Percentiles rank a stretch among this genome's conserved stretches.
phyloP scores from a whole-genome alignment of 1,140 invertebrate species.

The Periplaneta americana region DNA sequence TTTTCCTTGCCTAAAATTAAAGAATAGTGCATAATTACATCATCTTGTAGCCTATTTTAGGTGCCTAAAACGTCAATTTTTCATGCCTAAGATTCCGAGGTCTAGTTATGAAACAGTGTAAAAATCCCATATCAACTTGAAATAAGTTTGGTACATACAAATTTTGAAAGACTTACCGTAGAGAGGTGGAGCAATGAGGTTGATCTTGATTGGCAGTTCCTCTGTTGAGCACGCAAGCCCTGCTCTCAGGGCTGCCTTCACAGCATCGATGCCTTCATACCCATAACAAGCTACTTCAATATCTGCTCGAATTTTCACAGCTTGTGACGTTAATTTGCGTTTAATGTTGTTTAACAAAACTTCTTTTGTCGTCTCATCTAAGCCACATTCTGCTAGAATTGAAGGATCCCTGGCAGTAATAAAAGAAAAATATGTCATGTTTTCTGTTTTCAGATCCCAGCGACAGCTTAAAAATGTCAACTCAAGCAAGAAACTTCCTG shows the following conservation, averaged over 20 bases:
- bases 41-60: no score
- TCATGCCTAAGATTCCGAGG: no score
- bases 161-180: constrained; percentile 62
- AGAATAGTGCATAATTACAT: no score
- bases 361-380: constrained; percentile 90
- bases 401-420: constrained; percentile 68
- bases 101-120: no score
- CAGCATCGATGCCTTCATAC: constrained; percentile 98
- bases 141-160: neutral
- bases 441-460: neutral
- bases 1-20: no score
- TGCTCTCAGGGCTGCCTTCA: constrained; percentile 87
- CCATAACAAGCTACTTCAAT: constrained; percentile 98
- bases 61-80: no score
- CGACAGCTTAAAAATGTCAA: neutral
- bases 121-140: no score
- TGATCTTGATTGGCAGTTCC: constrained; percentile 96
- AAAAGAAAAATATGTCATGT: neutral
- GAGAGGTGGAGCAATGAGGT: constrained; percentile 95
- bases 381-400: constrained; percentile 92
- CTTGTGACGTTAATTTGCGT: constrained; percentile 93
- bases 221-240: constrained; percentile 90
- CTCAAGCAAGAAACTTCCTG: neutral
- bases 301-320: constrained; percentile 96
- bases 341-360: constrained; percentile 93